Percentiles rank a stretch among this genome's conserved stretches.
Evolutionary conservation across 2,888 invertebrate species (phyloP).

Genomic region (Oxystoma pomonae): DNA sequence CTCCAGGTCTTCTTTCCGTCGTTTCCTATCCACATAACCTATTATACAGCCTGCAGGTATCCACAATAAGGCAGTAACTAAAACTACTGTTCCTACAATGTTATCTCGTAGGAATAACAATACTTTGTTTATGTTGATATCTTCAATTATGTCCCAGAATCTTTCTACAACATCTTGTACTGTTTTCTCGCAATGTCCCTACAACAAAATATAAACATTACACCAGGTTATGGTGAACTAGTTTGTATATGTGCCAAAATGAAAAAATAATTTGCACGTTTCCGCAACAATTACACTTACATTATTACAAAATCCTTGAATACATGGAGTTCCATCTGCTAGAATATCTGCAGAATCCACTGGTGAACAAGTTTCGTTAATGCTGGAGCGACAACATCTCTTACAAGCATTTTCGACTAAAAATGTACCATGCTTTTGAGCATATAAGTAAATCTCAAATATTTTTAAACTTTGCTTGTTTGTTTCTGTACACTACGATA

Average conservation of each 20-base stretch:
- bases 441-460: too few relatives aligned
- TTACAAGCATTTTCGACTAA: conserved; percentile 91
- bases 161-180: conserved; percentile 93
- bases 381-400: conserved; percentile 86
- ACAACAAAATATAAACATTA: conserved; percentile 27
- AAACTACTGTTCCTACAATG: conserved; percentile 88
- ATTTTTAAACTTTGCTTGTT: too few relatives aligned
- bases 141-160: conserved; percentile 97
- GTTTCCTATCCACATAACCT: conserved; percentile 76
- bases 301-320: conserved; percentile 95
- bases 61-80: conserved; percentile 91
- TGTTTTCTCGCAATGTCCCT: conserved; percentile 93
- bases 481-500: too few relatives aligned
- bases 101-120: conserved; percentile 86
- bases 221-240: neutral
- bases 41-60: conserved; percentile 89
- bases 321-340: conserved; percentile 92
- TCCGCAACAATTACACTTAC: conserved; percentile 46
- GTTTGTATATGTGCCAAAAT: neutral
- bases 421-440: too few relatives aligned
- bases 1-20: conserved; percentile 67
- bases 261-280: neutral
- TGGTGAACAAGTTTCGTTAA: conserved; percentile 89
- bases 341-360: conserved; percentile 84
- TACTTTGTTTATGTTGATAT: conserved; percentile 91